Evolutionary conservation across 2,888 invertebrate species (phyloP).

Genomic region (Mycalesis mineus): DNA sequence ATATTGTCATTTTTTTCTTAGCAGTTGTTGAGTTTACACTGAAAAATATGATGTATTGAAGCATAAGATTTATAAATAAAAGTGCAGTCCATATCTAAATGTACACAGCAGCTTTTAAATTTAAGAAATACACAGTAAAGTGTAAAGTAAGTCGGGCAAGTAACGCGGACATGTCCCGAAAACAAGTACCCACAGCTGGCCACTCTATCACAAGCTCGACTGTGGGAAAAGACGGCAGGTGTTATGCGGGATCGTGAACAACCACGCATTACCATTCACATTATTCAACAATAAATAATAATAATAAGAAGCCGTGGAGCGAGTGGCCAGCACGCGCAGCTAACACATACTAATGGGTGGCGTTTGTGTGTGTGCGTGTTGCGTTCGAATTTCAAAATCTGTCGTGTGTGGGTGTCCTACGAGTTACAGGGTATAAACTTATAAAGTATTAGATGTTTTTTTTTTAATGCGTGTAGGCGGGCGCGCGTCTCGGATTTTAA

Average conservation of each 20-base stretch:
- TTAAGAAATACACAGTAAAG: too few relatives aligned
- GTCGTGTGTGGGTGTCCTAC: conserved; percentile 36
- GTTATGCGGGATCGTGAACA: conserved; percentile 79
- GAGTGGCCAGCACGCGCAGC: conserved; percentile 76
- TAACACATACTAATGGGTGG: conserved; percentile 65
- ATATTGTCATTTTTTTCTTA: too few relatives aligned
- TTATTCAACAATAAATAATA: conserved; percentile 79
- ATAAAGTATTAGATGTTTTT: conserved; percentile 38
- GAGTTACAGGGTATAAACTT: conserved; percentile 39
- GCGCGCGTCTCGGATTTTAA: conserved; percentile 64
- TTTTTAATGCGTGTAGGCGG: conserved; percentile 69
- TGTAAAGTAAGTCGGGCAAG: too few relatives aligned
- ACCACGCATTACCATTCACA: conserved; percentile 79
- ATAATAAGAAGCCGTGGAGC: conserved; percentile 77
- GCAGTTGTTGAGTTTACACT: too few relatives aligned
- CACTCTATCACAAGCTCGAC: conserved; percentile 55
- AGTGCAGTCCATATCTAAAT: too few relatives aligned
- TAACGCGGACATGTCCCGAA: background rate
- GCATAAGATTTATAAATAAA: too few relatives aligned
- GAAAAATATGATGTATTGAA: too few relatives aligned
- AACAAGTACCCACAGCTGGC: background rate
- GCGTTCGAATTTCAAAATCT: conserved; percentile 38
- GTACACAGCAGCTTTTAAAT: too few relatives aligned
- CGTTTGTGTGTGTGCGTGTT: conserved; percentile 47
- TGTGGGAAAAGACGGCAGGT: conserved; percentile 81